Conservation (phyloP, 1,140 invertebrate species). For the Musca vetustissima region DNA sequence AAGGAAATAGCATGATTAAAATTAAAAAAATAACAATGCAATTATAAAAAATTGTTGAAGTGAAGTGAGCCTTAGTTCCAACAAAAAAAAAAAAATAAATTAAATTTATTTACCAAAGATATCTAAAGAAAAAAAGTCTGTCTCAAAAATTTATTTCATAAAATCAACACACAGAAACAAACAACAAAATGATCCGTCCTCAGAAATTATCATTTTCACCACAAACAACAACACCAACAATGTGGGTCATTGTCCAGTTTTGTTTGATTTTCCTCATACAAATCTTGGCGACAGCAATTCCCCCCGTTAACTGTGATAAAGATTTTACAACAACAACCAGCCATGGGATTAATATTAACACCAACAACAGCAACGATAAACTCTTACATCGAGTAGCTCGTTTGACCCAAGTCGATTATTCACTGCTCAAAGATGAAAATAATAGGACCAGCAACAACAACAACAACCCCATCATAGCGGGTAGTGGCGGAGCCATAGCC, state of each 20-base stretch:
- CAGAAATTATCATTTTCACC: background rate
- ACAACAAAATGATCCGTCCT: constrained; percentile 7
- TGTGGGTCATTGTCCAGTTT: constrained; percentile 19
- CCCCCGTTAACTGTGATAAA: constrained; percentile 15
- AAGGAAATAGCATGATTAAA: too few species aligned
- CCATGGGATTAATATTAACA: background rate
- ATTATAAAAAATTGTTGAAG: background rate
- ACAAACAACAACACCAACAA: constrained; percentile 1
- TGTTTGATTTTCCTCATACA: background rate
- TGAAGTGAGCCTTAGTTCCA: background rate
- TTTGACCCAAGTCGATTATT: background rate
- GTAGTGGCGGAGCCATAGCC: background rate
- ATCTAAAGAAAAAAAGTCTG: background rate
- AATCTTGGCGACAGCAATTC: constrained; percentile 10
- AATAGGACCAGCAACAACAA: background rate
- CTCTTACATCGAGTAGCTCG: constrained; percentile 9
- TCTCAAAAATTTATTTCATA: constrained; percentile 10
- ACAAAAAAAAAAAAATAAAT: background rate
- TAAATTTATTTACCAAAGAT: background rate
- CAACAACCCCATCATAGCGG: background rate
- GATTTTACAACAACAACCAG: background rate
- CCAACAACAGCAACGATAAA: background rate
- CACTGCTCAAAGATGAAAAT: background rate
- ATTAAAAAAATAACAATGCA: background rate
- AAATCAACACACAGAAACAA: too few species aligned